These are phyloP conservation scores for Alethe castanea DNA, from an alignment of 2,113 vertebrate species.

Conservation along the genomic window DNA sequence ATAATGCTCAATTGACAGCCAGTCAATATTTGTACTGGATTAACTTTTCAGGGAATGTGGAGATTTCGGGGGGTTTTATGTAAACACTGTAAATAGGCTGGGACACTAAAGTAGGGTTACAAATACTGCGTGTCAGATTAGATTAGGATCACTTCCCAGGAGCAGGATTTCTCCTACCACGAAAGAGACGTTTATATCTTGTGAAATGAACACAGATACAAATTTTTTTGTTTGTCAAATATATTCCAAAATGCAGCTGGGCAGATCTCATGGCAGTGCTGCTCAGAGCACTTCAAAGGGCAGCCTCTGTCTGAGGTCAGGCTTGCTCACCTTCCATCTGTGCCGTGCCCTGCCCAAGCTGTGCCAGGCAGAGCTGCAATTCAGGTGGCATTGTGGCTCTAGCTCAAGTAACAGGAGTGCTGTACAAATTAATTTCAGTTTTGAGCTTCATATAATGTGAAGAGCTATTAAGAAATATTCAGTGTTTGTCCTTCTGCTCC, in stretches of 20 bases:
- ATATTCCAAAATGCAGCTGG: slow-evolving; percentile 59
- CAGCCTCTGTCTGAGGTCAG: slow-evolving; percentile 14
- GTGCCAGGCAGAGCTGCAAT: neutral
- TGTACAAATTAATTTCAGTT: neutral
- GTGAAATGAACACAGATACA: slow-evolving; percentile 66
- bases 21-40: slow-evolving; percentile 66
- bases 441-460: neutral
- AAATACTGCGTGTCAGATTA: slow-evolving; percentile 73
- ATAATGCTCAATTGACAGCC: slow-evolving; percentile 56
- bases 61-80: slow-evolving; percentile 66
- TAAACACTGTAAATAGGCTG: slow-evolving; percentile 75
- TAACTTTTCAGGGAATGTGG: slow-evolving; percentile 51
- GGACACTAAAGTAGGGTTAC: slow-evolving; percentile 67
- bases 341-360: rapidly evolving
- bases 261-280: slow-evolving; percentile 58
- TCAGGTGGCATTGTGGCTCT: neutral
- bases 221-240: slow-evolving; percentile 23
- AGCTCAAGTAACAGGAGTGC: neutral
- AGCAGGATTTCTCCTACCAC: slow-evolving; percentile 61
- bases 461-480: neutral
- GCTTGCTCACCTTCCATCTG: neutral
- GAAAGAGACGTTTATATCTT: slow-evolving; percentile 68
- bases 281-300: slow-evolving; percentile 17
- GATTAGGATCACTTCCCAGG: slow-evolving; percentile 71
- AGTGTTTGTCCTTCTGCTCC: neutral